Conservation (phyloP, 1,140 invertebrate species). For the Nasonia longicornis region DNA sequence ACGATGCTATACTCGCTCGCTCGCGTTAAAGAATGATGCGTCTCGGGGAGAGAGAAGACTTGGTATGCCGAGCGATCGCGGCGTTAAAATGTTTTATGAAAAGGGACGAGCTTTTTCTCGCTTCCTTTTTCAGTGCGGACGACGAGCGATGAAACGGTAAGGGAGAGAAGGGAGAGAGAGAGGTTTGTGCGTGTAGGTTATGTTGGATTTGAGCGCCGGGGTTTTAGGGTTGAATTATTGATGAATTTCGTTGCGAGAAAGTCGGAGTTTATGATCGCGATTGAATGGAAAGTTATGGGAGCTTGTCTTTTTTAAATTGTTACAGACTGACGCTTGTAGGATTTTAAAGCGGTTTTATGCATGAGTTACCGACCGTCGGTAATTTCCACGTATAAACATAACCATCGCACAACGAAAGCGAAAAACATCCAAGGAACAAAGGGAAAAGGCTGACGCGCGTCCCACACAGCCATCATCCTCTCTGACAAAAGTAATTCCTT, state of each 20-base stretch:
- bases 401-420: no score
- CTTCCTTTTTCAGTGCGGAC: background rate
- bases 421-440: background rate
- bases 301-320: no score
- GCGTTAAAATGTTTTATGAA: background rate
- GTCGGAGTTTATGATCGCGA: background rate
- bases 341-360: no score
- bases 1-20: background rate
- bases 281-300: background rate
- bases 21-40: slow-evolving; percentile 14
- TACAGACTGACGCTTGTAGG: no score
- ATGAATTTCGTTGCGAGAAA: background rate
- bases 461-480: background rate
- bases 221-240: background rate
- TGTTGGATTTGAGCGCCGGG: background rate
- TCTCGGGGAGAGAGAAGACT: background rate
- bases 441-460: background rate
- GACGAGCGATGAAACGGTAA: background rate
- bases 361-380: no score
- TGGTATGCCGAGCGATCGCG: background rate
- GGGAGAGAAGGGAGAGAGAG: no score
- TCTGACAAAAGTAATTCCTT: slow-evolving; percentile 2
- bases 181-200: background rate
- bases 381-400: no score
- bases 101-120: background rate